These are phyloP conservation scores for Bradypodion pumilum DNA, from an alignment of 2,797 vertebrate genomes.

Conservation along the genomic window DNA sequence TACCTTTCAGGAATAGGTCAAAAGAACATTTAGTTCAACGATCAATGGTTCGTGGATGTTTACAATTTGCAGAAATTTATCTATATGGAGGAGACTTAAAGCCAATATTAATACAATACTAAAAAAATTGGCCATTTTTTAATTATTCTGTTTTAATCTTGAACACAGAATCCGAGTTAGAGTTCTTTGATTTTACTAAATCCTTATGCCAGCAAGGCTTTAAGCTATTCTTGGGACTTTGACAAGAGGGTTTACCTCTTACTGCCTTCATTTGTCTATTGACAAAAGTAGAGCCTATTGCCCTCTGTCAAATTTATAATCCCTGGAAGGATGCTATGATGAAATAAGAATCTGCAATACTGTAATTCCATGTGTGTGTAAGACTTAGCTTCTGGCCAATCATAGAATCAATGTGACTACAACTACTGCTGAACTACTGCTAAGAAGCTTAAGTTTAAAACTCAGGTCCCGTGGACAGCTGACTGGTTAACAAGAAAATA, in stretches of 20 bases:
- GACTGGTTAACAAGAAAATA: too few relatives aligned
- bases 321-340: background rate
- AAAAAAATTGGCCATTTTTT: background rate
- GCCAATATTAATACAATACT: background rate
- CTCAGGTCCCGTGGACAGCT: too few relatives aligned
- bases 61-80: constrained; percentile 19
- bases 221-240: background rate
- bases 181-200: background rate
- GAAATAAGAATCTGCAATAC: background rate
- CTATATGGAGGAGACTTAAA: background rate
- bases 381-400: background rate
- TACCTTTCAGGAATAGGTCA: constrained; percentile 52
- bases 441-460: too few relatives aligned
- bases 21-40: constrained; percentile 40
- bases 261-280: background rate
- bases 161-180: constrained; percentile 2
- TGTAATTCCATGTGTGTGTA: background rate
- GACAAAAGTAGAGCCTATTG: background rate
- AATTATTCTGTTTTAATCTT: background rate
- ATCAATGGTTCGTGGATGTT: constrained; percentile 36
- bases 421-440: background rate
- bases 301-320: background rate
- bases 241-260: background rate
- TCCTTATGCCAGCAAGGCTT: background rate
- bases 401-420: background rate